Base-by-base conservation (phyloP, 2,888 invertebrate species). In the Eumacrocentrus americanus region DNA sequence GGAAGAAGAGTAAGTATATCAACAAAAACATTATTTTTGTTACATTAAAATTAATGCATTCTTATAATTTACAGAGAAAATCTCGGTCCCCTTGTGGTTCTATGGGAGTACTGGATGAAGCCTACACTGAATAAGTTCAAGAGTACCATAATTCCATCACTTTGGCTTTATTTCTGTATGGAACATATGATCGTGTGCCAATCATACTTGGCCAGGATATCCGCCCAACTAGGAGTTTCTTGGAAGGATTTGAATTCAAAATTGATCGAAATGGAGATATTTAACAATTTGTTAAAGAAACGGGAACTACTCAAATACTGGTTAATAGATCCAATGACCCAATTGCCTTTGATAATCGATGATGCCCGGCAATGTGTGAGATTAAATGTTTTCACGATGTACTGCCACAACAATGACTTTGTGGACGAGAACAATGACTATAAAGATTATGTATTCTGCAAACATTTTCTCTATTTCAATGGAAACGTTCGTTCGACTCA, bases 101-200 rank as follows among this genome's bases (percentile, higher is more conserved):
- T 79, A 2, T 75, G 72, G 57, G 75, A 74, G 56, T 66, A 70
- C 18, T 78, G 78, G 76, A 62, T 78, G 46, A 74, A 75, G 62
- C 76, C 77, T 7, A 62, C 71, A 6, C 46, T 77, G 40, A 65
- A 62, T n/a, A 67, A 64, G 48, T 65, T 63, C 14, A 55, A 58
- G 1, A 16, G 35, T n/a, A 14, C 47, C 65, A 18, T 6, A 44
- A 70, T 34, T 4, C 14, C 42, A 16, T n/a, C 16, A 9, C 22
- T 78, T 16, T 69, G 71, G 69, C 46, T 68, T 16, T 25, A 47
- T 50, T 35, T 53, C 25, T 55, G 47, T 7, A 46, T 20, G 25
- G 37, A 42, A 1, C 14, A 60, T 11, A 64, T 65, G 42, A 56
- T 67, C 38, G 48, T 73, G 3, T 68, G 66, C 58, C 63, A 48